Base-by-base conservation (phyloP, 2,888 invertebrate genomes). In the Himalopsyche anomala region DNA sequence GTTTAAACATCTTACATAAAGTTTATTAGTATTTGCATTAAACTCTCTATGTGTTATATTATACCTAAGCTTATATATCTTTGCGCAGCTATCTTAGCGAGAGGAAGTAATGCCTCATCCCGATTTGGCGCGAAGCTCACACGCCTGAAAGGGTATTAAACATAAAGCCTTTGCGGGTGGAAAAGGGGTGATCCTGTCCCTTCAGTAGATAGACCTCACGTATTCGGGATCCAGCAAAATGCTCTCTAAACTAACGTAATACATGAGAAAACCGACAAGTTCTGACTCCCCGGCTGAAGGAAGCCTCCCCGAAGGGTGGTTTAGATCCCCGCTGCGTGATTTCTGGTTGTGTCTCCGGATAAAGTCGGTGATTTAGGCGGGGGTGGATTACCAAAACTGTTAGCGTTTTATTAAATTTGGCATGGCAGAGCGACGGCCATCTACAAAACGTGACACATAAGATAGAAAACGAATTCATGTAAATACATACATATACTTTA, bases 331-430 rank as follows among this genome's bases (percentile, higher is more conserved):
- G 88, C 87, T 87, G 88, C 88, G 88, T 87, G 87, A 85, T 87
- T 85, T 86, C 87, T 87, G 85, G 85, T 87, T 87, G 85, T 84
- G 84, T 85, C 81, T 87, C 84, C 40, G 88, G 87, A 87, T 87
- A 88, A 88, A 87, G 85, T 85, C 85, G 55, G 84, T 80, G 74
- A 80, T 86, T 82, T 85, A 80, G 54, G 83, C 83, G 85, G 86
- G 85, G 87, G 88, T 88, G 88, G 88, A 88, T 88, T 88, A 88
- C 88, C 81, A 84, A 86, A 86, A 87, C 82, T 84, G 83, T 85
- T 85, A 85, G 84, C 86, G 84, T 88, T 86, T 88, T 88, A 88
- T 88, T 88, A 88, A 88, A 88, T 88, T 84, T 87, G 84, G 85
- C 82, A 40, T 56, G 83, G 74, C 74, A 74, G 74, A 74, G 74